Base-by-base conservation (phyloP, 2,888 invertebrate species). In the Cantharis flavilabris region DNA sequence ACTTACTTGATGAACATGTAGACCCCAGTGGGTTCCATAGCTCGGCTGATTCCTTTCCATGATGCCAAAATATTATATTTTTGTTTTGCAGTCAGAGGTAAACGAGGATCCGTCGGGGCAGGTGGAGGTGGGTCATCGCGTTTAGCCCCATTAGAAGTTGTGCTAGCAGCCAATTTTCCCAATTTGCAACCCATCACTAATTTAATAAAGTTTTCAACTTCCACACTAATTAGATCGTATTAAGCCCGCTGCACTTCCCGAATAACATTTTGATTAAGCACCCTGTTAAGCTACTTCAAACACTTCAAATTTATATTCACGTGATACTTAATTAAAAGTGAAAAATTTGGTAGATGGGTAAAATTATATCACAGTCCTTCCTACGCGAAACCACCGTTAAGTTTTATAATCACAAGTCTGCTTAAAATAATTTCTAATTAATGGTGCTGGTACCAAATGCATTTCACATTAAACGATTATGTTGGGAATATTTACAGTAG, bases 1-100 rank as follows among this genome's bases (percentile, higher is more conserved):
- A 93, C 95, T 93, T 90, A 97, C 97, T 95, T 96, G 88, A 96
- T 91, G 88, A 97, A 97, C 97, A 97, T 97, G 89, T 93, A 93
- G 83, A 96, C 93, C 71, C 97, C 97, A 69, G 97, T 97, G 74
- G 94, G 93, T 88, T 96, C 95, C 92, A 97, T 95, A 13, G 96
- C 96, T 81, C 97, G 91, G 81, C 94, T 93, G 83, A 97, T 97
- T 28, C 95, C 97, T 85, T 96, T 96, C 97, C 97, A 97, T 11
- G 96, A 96, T 1, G 97, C 96, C 81, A 95, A 91, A 91, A 97
- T 95, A 82, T 92, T 94, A 89, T 95, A 97, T 89, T 94, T 96
- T 90, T 97, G 96, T 86, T 94, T 93, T 18, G 95, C 95, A 0
- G 95, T 96, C 77, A 97, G 90, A 0, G 96, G 96, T 79, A 96